Evolutionary conservation across 1,140 invertebrate species (phyloP), one percentile per base, ranked within the genome.

Genomic region (Drosophila kohkoa): DNA sequence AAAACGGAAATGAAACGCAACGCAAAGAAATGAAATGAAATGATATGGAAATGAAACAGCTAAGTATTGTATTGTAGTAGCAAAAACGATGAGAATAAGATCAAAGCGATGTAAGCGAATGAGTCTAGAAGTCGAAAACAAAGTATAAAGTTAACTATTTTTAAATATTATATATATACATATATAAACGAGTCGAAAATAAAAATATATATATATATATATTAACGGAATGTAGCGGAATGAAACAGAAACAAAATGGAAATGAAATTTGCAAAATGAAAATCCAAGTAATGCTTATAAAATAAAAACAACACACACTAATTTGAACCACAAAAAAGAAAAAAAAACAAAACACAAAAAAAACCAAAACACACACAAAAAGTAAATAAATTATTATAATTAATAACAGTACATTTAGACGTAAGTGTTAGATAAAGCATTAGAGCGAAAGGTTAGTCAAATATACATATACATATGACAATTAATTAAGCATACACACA

Each of bases 111-210:
- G 51, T 28, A 41, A 64, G 60, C 55, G 48, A 55, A 63, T 49
- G 46, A 79, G 65, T 67, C 76, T 69, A 59, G 41, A 58, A 64
- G 77, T 83, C 66, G 81, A 82, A 87, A 77, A 87, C 83, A 87
- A 87, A 87, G 83, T 82, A 87, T 88, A 87, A 87, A 87, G 83
- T 87, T 87, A 87, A 87, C 83, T 87, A 87, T 87, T 87, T 87
- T 88, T 87, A 88, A 88, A 85, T 79, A 67, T 63, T 78, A 70
- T 75, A 66, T 55, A 76, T 54, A 43, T 38, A 77, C 62, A 86
- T 46, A 68, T 48, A 65, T 72, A 25, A 25, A 71, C 64, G 64
- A 62, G 55, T 64, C 57, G 8, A 70, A 70, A 75, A 55, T 32
- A 32, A 32, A 8, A 20, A 66, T 8, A 67, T 43, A 52, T 55